These are phyloP conservation scores for Paracentrotus lividus DNA, from an alignment of 53 echinoderm and acorn worm species.

Conservation along the genomic window DNA sequence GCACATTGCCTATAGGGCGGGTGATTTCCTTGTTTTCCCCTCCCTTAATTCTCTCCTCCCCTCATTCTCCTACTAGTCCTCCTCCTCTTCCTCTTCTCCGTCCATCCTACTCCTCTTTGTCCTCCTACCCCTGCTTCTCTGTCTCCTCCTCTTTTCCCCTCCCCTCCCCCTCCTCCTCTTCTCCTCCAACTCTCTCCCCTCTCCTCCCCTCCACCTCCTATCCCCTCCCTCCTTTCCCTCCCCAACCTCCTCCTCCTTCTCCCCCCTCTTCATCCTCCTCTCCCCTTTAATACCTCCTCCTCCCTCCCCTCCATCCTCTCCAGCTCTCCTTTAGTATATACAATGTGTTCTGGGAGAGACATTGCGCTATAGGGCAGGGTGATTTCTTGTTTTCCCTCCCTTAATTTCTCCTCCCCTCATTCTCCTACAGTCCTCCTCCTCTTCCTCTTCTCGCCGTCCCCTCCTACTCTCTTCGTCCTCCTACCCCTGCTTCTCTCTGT, in stretches of 20 bases:
- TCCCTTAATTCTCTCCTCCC: not conserved
- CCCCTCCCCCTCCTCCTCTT: not conserved
- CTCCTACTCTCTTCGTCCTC: not conserved
- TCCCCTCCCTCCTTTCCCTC: not conserved
- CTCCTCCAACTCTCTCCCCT: not conserved
- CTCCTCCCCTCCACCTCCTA: not conserved
- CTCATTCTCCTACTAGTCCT: not conserved
- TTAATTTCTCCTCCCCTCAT: not conserved
- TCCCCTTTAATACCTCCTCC: not conserved
- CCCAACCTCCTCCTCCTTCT: not conserved
- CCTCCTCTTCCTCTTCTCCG: not conserved
- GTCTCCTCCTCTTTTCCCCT: not conserved
- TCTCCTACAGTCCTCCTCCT: slow-evolving; percentile 12
- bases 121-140: not conserved
- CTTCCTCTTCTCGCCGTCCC: not conserved
- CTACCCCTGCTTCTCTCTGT: too few species aligned
- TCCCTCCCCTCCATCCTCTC: too few species aligned
- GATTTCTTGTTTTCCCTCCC: too few species aligned
- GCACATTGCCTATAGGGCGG: too few species aligned
- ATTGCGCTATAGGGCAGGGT: slow-evolving; percentile 7
- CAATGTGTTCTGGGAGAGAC: not conserved
- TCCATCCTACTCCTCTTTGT: not conserved
- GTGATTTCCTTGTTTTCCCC: too few species aligned
- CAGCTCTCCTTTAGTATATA: not conserved
- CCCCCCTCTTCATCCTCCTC: not conserved